Percentiles rank a stretch among this genome's conserved stretches.
Conservation (phyloP, 2,113 vertebrate genomes). For the Junco hyemalis region DNA sequence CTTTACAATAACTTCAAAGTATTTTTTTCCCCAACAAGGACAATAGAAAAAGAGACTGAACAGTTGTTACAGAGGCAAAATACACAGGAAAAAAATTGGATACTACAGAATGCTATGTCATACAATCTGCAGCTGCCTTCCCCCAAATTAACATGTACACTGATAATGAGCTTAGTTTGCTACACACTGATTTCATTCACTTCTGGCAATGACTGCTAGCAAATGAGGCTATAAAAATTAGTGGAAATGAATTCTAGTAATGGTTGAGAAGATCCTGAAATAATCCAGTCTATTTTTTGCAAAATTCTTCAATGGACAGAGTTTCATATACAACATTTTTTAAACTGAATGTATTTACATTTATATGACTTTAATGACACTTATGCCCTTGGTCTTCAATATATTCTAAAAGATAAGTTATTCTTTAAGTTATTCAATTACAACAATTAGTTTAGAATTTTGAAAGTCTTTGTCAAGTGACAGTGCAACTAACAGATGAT, state of each 20-base stretch:
- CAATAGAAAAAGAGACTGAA: background rate
- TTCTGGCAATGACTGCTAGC: background rate
- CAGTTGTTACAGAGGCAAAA: background rate
- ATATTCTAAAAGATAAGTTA: background rate
- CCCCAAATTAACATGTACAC: background rate
- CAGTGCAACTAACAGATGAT: background rate
- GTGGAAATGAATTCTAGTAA: background rate
- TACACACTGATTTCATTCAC: background rate
- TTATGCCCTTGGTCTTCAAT: background rate
- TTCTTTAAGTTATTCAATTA: background rate
- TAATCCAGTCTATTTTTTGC: background rate
- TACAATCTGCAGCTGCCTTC: constrained; percentile 5
- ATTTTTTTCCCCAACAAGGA: background rate
- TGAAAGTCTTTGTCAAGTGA: background rate
- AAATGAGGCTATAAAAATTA: background rate
- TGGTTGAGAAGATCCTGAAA: background rate
- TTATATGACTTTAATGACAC: background rate
- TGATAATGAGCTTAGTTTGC: background rate
- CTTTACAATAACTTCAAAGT: background rate
- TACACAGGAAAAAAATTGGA: background rate
- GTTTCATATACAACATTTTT: background rate
- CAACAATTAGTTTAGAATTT: background rate
- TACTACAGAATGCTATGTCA: background rate
- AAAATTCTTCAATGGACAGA: background rate
- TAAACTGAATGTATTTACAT: background rate